Evolutionary conservation across 2,888 invertebrate species (phyloP), one percentile per base, ranked within the genome.

Genomic region (Selenia dentaria): DNA sequence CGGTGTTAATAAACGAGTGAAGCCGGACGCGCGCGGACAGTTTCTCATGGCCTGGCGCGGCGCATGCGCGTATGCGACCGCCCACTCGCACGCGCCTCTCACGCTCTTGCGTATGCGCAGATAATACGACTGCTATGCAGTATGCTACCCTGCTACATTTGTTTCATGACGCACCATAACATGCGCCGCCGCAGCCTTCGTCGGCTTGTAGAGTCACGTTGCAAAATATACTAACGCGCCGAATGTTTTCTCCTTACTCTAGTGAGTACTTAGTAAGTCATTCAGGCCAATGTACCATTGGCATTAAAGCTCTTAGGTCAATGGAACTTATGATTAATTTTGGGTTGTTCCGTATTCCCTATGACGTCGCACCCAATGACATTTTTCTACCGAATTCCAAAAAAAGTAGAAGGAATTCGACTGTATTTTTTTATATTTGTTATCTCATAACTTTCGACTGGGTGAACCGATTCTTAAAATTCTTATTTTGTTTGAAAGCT

Each of bases 261-360:
- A 52, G 48, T 48, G 53, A 26, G 38, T 51, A n/a, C 49, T 68
- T 70, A 75, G 76, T 8, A 22, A 6, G 2, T 8, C 76, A 75
- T 47, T 59, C 63, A 67, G 72, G 57, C 51, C 58, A 54, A 42
- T 35, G 6, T 22, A 22, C 49, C 59, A 59, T 54, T 62, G 59
- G 50, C 67, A 57, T 68, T 74, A n/a, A n/a, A n/a, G n/a, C n/a
- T n/a, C n/a, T n/a, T n/a, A n/a, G n/a, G n/a, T n/a, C n/a, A n/a
- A n/a, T n/a, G n/a, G n/a, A n/a, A n/a, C n/a, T n/a, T n/a, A n/a
- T n/a, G n/a, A n/a, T n/a, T n/a, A n/a, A n/a, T n/a, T n/a, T n/a
- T n/a, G n/a, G n/a, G n/a, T n/a, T n/a, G n/a, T n/a, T n/a, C n/a
- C n/a, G n/a, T n/a, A n/a, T n/a, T n/a, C n/a, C n/a, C n/a, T n/a